Conservation (phyloP, 2,113 vertebrate genomes). For the Pelodiscus sinensis region DNA sequence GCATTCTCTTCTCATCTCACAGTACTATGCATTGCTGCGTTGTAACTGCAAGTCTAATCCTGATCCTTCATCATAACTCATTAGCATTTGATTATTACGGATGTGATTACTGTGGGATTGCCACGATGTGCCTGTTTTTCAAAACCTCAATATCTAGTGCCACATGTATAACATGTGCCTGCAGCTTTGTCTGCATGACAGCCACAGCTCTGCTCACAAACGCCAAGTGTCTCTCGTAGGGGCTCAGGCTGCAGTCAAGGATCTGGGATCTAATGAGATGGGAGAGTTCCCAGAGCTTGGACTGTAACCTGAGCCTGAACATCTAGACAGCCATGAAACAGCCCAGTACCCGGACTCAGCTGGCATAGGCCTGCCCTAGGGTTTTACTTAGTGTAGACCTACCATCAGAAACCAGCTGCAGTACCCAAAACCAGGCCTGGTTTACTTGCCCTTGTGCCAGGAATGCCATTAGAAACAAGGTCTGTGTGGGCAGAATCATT, state of each 20-base stretch:
- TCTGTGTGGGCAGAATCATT: too few species aligned
- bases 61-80: conserved; percentile 7
- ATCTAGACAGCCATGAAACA: not conserved
- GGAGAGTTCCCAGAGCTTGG: not conserved
- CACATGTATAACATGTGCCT: not conserved
- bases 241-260: not conserved
- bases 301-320: not conserved
- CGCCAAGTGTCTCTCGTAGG: not conserved
- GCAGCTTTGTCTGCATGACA: not conserved
- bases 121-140: not conserved
- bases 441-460: too few species aligned
- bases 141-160: not conserved
- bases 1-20: not conserved
- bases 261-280: not conserved
- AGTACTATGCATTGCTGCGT: too few species aligned
- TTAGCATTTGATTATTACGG: not conserved
- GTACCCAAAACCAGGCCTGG: too few species aligned
- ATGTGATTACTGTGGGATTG: not conserved
- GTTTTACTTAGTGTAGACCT: not conserved
- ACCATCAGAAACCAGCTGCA: not conserved
- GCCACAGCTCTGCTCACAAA: not conserved
- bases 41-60: not conserved
- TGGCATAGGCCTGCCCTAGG: not conserved
- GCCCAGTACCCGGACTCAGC: not conserved
- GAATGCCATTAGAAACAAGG: too few species aligned